Evolutionary conservation across 2,888 invertebrate genomes (phyloP).

Genomic region (Drosophila anomalata): DNA sequence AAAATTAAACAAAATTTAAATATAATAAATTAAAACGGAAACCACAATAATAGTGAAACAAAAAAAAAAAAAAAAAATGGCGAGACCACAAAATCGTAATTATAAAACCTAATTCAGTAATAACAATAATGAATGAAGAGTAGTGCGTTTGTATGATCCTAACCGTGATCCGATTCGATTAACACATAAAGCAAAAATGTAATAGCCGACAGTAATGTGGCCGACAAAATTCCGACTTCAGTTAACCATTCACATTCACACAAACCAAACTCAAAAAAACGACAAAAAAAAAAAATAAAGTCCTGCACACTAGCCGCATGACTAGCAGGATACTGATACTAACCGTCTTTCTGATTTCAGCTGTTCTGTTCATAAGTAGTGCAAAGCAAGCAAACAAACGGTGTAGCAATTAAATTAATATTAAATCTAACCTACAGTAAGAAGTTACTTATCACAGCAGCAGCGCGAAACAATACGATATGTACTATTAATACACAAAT

Average conservation of each 20-base stretch:
- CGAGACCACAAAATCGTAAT: slow-evolving; percentile 62
- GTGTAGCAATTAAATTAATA: slow-evolving; percentile 76
- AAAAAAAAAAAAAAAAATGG: slow-evolving; percentile 25
- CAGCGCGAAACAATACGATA: slow-evolving; percentile 61
- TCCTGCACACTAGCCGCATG: slow-evolving; percentile 18
- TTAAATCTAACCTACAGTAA: slow-evolving; percentile 69
- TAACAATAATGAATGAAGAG: slow-evolving; percentile 63
- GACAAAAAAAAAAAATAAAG: background rate
- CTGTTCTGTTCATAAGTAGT: slow-evolving; percentile 75
- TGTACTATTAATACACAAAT: slow-evolving; percentile 57
- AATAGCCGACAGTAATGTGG: slow-evolving; percentile 42
- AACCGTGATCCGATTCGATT: slow-evolving; percentile 52
- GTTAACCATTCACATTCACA: slow-evolving; percentile 18
- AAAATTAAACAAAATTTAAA: slow-evolving; percentile 81
- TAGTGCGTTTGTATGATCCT: slow-evolving; percentile 57
- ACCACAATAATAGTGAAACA: slow-evolving; percentile 50
- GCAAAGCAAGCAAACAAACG: slow-evolving; percentile 66
- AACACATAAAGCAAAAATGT: slow-evolving; percentile 58
- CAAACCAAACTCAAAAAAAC: background rate
- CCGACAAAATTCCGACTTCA: slow-evolving; percentile 28
- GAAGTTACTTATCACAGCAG: slow-evolving; percentile 70
- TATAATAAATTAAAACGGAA: slow-evolving; percentile 79
- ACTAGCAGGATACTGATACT: slow-evolving; percentile 43
- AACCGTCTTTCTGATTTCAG: slow-evolving; percentile 58
- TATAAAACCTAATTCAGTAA: slow-evolving; percentile 67